Conservation (phyloP, 2,797 vertebrate species). For the Catostomus latipinnis region DNA sequence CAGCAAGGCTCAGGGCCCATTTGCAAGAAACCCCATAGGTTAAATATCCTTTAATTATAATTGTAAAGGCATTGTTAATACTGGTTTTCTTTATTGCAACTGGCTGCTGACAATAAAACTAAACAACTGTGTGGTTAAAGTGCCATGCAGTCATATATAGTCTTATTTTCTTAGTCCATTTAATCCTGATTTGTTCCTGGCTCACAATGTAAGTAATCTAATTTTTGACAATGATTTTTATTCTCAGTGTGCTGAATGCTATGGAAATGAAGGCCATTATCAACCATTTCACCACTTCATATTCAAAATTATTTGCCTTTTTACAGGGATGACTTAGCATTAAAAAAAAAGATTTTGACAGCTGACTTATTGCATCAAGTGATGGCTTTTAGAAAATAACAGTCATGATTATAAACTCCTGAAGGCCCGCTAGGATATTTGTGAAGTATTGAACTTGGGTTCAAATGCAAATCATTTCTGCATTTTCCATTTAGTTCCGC, state of each 20-base stretch:
- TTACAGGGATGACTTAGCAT: conserved; percentile 6
- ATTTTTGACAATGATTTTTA: not conserved
- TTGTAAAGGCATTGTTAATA: no score
- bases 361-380: conserved; percentile 25
- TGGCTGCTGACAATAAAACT: not conserved
- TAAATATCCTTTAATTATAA: no score
- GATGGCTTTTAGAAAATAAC: conserved; percentile 25
- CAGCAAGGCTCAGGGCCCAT: no score
- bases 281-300: conserved; percentile 1
- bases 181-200: not conserved
- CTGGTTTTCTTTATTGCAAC: no score
- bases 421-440: conserved; percentile 3
- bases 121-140: not conserved
- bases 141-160: no score
- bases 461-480: conserved; percentile 19
- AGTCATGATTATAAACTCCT: conserved; percentile 11
- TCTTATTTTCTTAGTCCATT: not conserved
- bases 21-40: no score
- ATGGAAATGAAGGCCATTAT: conserved; percentile 26
- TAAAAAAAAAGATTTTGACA: not conserved
- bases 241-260: not conserved
- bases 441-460: conserved; percentile 19
- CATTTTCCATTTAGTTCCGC: not conserved
- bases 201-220: not conserved
- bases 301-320: not conserved